Evolutionary conservation across 2,888 invertebrate species (phyloP), one percentile per base, ranked within the genome.

Genomic region (Chloroclysta siterata): DNA sequence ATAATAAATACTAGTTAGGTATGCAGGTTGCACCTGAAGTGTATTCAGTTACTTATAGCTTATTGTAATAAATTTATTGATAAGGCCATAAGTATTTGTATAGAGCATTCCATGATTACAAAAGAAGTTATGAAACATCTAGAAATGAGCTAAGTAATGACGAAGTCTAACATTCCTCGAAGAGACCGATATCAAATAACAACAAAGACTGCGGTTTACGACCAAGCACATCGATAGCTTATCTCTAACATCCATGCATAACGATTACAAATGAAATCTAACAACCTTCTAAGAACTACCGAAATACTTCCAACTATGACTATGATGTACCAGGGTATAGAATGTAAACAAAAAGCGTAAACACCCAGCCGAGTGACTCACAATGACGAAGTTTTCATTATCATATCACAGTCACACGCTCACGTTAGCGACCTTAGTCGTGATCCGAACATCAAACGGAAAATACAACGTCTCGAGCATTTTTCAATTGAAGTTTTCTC

Each of bases 381-480:
- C 92, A 82, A 90, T 90, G 90, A 90, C 88, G 89, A 84, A 82
- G 85, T 82, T 82, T 84, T 90, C 90, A 90, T 92, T 90, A 93
- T 91, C 90, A 91, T 90, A 88, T 89, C 89, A 88, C 87, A 82
- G 82, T 77, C 79, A 77, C 82, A 76, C 72, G 77, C 76, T 70
- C 72, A 82, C 81, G 76, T 81, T 76, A 80, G 81, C 78, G 77
- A 82, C 81, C 80, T 89, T 88, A 91, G 91, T 90, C 82, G 81
- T 84, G 81, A 86, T 81, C 83, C 77, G 81, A 83, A 88, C 83
- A 86, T 84, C 83, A 78, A 70, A 78, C 79, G 74, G 79, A 81
- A 79, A 82, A 82, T 83, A 85, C 83, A 87, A 84, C 79, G 75
- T 75, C 73, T 68, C 73, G 70, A 74, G 70, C 65, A 77, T 78